These are phyloP conservation scores for Conops quadrifasciatus DNA, from an alignment of 2,888 invertebrate species.

Conservation along the genomic window DNA sequence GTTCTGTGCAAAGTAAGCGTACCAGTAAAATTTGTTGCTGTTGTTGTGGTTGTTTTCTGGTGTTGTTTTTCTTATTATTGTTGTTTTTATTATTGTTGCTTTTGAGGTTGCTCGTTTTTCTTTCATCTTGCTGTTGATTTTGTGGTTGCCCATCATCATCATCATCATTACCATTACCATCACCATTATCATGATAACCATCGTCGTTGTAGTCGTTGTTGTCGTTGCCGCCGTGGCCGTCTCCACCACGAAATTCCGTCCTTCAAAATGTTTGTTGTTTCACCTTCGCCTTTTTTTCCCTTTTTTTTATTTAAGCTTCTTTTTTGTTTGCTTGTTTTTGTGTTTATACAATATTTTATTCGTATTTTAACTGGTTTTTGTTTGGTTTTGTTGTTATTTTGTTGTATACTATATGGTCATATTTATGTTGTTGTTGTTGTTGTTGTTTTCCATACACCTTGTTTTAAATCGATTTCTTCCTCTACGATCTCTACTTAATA, in stretches of 20 bases:
- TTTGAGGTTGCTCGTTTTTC: no score
- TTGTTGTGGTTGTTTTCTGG: neutral
- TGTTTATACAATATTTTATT: neutral
- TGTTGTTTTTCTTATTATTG: neutral
- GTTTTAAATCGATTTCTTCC: slow-evolving; percentile 20
- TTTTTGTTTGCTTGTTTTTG: neutral
- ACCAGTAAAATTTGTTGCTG: no score
- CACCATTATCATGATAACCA: no score
- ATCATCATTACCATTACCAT: no score
- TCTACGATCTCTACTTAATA: no score
- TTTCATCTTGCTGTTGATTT: neutral
- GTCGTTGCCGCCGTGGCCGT: slow-evolving; percentile 6
- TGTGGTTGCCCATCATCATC: no score
- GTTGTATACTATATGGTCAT: no score
- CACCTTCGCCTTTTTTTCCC: slow-evolving; percentile 4
- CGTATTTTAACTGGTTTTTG: neutral
- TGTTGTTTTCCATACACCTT: neutral
- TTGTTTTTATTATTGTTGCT: slow-evolving; percentile 2
- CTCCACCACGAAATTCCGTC: slow-evolving; percentile 38
- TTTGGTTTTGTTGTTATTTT: neutral
- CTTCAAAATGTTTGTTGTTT: slow-evolving; percentile 35
- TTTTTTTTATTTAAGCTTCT: neutral
- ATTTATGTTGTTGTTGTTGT: neutral
- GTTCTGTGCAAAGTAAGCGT: no score
- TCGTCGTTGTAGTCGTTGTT: neutral